Evolutionary conservation across 2,888 invertebrate species (phyloP).

Genomic region (Crocallis elinguaria): DNA sequence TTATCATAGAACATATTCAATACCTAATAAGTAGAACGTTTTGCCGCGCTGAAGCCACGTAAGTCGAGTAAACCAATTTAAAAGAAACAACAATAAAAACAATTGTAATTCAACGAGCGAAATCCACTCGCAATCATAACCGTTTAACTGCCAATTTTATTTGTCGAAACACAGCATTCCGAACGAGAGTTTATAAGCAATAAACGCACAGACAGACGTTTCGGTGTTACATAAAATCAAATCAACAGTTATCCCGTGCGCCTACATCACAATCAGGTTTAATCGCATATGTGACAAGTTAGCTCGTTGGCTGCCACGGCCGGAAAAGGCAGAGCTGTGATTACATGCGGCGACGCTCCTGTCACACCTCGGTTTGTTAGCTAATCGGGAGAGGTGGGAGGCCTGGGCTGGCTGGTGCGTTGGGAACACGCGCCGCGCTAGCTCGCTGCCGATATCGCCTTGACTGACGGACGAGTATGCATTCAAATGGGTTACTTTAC

Average conservation of each 20-base stretch:
- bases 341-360: conserved; percentile 34
- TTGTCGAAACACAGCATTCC: conserved; percentile 75
- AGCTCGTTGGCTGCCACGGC: conserved; percentile 70
- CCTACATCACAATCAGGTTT: conserved; percentile 84
- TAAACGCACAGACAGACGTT: conserved; percentile 83
- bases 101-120: conserved; percentile 62
- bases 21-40: neutral
- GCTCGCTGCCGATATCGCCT: conserved; percentile 83
- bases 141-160: conserved; percentile 66
- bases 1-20: neutral
- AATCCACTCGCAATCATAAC: conserved; percentile 75
- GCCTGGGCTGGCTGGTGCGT: conserved; percentile 50
- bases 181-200: conserved; percentile 82
- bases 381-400: conserved; percentile 46
- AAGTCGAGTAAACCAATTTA: conserved; percentile 46
- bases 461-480: conserved; percentile 90
- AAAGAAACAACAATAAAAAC: conserved; percentile 49
- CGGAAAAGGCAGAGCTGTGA: conserved; percentile 48
- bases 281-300: conserved; percentile 84
- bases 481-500: conserved; percentile 90
- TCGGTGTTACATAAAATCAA: conserved; percentile 83
- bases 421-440: conserved; percentile 68
- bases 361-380: conserved; percentile 9
- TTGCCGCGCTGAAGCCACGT: conserved; percentile 27
- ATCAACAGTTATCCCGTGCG: conserved; percentile 84